These are phyloP conservation scores for Copidosoma floridanum DNA, from an alignment of 1,140 invertebrate genomes.

Conservation along the genomic window DNA sequence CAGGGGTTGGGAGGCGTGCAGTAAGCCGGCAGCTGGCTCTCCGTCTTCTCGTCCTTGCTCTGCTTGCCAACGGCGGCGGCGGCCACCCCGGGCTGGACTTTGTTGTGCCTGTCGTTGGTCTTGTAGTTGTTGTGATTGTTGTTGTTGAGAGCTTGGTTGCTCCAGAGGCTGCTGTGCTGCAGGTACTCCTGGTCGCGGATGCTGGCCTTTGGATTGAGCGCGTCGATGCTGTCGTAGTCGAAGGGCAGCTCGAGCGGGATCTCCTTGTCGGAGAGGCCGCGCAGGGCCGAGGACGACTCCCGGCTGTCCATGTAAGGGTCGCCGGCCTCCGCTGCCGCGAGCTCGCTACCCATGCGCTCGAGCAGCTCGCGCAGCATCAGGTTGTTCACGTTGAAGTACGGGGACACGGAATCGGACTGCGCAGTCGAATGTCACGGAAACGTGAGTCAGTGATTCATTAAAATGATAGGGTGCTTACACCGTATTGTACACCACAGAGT, in stretches of 20 bases:
- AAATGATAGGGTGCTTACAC: too few species aligned
- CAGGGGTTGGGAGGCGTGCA: conserved; percentile 99
- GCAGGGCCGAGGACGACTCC: conserved; percentile 60
- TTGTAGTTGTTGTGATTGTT: conserved; percentile 75
- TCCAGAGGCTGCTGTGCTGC: conserved; percentile 81
- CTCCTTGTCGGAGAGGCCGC: conserved; percentile 44
- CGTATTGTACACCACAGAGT: too few species aligned
- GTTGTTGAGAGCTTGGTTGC: conserved; percentile 84
- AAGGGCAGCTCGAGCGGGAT: conserved; percentile 48
- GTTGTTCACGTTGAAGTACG: too few species aligned
- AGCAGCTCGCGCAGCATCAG: conserved; percentile 67
- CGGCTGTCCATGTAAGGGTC: conserved; percentile 65
- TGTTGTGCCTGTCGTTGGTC: conserved; percentile 46
- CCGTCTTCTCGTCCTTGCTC: conserved; percentile 77
- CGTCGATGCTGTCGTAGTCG: conserved; percentile 66
- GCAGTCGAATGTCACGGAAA: too few species aligned
- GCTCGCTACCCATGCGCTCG: conserved; percentile 68
- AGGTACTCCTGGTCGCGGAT: conserved; percentile 87
- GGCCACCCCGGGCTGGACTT: conserved; percentile 37
- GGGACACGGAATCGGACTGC: too few species aligned
- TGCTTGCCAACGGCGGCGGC: conserved; percentile 50
- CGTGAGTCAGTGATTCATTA: too few species aligned
- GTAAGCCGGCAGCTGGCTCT: conserved; percentile 92
- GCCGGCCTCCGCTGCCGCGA: conserved; percentile 31
- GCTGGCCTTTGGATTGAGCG: conserved; percentile 67